Percentiles rank a stretch among this genome's conserved stretches.
Evolutionary conservation across 2,888 invertebrate genomes (phyloP).

Genomic region (Gandaritis pyraliata): DNA sequence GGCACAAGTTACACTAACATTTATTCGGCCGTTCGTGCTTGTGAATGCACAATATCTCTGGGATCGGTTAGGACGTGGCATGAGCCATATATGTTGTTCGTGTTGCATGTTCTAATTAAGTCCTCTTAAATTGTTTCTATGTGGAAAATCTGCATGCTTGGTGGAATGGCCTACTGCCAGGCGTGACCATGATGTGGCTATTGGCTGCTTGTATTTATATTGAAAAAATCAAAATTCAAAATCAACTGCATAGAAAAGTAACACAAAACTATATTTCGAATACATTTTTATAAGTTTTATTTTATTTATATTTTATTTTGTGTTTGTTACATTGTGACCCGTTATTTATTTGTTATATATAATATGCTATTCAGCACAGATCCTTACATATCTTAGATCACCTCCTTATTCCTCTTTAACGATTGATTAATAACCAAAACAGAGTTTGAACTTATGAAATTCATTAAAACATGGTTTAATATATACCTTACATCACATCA

Average conservation of each 20-base stretch:
- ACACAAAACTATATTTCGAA: conserved; percentile 25
- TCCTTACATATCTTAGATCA: conserved; percentile 57
- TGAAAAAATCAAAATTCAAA: conserved; percentile 50
- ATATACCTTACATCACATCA: conserved; percentile 34
- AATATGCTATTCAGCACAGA: conserved; percentile 55
- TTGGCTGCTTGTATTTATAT: conserved; percentile 71
- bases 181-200: conserved; percentile 71
- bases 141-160: conserved; percentile 79
- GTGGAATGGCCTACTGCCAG: conserved; percentile 80
- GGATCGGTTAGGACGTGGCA: conserved; percentile 72
- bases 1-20: conserved; percentile 74
- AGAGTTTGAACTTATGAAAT: conserved; percentile 9
- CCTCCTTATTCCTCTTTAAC: conserved; percentile 41
- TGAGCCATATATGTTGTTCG: conserved; percentile 82
- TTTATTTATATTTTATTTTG: conserved; percentile 19
- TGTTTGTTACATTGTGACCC: conserved; percentile 56
- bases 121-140: conserved; percentile 69
- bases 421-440: conserved; percentile 13
- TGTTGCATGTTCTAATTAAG: conserved; percentile 80
- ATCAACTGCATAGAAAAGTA: conserved; percentile 34
- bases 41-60: conserved; percentile 77
- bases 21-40: conserved; percentile 77
- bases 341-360: conserved; percentile 44
- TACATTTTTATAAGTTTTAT: conserved; percentile 1
- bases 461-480: conserved; percentile 31